Evolutionary conservation across 2,113 vertebrate species (phyloP), one percentile per base, ranked within the genome.

Genomic region (Solea senegalensis): DNA sequence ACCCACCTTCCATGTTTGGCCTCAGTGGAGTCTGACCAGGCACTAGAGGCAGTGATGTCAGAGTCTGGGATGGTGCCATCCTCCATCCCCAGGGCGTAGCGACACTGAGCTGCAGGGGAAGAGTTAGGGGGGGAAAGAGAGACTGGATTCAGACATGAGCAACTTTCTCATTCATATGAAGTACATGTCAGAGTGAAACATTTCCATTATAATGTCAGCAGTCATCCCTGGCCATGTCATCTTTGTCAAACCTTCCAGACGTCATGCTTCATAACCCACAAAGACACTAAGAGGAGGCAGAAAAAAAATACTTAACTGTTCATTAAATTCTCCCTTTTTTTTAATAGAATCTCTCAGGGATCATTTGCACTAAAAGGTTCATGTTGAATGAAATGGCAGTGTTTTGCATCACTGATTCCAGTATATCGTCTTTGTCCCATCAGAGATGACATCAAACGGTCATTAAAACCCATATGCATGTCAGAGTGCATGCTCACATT

Each of bases 61-160:
- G 95, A 93, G 87, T 97, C 97, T 0, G 94, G 94, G 79, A 97
- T 98, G 81, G 93, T 94, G 21, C 96, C 93, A 65, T 97, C 96
- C 88, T 97, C 95, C 97, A 98, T 97, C 50, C 96, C 96, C 88
- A 97, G 90, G 28, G 96, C 96, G n/a, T 96, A 97, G 80, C 96
- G 95, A 68, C 96, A 98, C 74, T 93, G 93, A 85, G 94, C 96
- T 96, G 91, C 34, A 64, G 41, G 68, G 3, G 41, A 50, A 78
- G 51, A 49, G 45, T 34, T 28, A 62, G 74, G 21, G 49, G 12
- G 10, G 46, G 40, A 71, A 54, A 54, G 52, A 72, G 3, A 71
- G 16, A 49, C 16, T 9, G 0, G 55, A 78, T 74, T 34, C 57
- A 83, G 64, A 66, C 65, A 61, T 68, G 72, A 83, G 69, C 46